A percentile compares a stretch with the other conserved stretches of the same genome.
Conservation (phyloP, 1,140 invertebrate species). For the Bombus ignitus region DNA sequence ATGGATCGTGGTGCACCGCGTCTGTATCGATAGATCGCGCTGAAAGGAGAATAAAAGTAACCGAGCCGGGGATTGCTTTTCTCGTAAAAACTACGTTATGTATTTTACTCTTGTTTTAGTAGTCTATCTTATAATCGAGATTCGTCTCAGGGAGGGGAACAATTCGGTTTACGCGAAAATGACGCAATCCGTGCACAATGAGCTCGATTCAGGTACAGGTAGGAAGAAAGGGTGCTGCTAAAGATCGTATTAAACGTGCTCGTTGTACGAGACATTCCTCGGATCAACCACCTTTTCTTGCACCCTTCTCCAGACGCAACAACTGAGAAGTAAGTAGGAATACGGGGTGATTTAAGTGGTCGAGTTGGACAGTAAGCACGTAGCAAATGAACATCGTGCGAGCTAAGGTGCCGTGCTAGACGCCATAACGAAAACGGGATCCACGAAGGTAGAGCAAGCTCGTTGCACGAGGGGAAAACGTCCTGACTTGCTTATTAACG, state of each 20-base stretch:
- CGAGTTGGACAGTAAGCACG: constrained; percentile 17
- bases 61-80: neutral
- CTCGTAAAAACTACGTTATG: neutral
- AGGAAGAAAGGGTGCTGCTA: neutral
- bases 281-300: constrained; percentile 6
- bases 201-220: constrained; percentile 14
- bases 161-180: constrained; percentile 13
- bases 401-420: constrained; percentile 23
- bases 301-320: neutral
- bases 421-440: constrained; percentile 40
- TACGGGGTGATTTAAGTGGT: constrained; percentile 45
- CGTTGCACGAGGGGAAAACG: constrained; percentile 19
- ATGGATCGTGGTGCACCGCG: constrained; percentile 8
- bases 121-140: neutral
- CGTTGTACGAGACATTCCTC: neutral
- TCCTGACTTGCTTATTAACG: constrained; percentile 47
- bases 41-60: neutral
- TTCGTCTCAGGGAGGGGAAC: too few relatives aligned
- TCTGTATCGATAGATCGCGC: constrained; percentile 3
- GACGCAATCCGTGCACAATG: constrained; percentile 10
- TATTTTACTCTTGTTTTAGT: neutral
- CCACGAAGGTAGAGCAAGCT: neutral
- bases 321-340: neutral
- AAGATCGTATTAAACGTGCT: constrained; percentile 28
- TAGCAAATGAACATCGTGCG: constrained; percentile 36